Conservation (phyloP, 2,113 vertebrate genomes). For the Emydocephalus ijimae region DNA sequence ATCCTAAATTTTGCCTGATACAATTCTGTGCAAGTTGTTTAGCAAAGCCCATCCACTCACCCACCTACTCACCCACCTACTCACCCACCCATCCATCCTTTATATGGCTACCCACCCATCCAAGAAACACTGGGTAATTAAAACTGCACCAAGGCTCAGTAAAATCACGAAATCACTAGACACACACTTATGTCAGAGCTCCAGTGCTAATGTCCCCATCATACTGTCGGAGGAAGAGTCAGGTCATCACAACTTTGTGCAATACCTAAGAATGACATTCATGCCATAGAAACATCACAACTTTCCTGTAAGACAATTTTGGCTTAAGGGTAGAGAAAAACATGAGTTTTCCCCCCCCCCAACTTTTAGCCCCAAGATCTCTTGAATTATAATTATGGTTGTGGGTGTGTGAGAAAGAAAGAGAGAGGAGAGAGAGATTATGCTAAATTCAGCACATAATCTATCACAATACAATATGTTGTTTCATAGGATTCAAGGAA, state of each 20-base stretch:
- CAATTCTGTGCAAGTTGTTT: not conserved
- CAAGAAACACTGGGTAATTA: not conserved
- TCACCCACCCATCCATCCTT: not conserved
- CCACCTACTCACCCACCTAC: not conserved
- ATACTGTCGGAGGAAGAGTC: not conserved
- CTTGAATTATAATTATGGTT: not conserved
- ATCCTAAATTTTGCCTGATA: not conserved
- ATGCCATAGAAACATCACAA: not conserved
- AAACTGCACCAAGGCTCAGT: not conserved
- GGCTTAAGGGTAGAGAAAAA: not conserved
- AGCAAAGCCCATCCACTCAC: not conserved
- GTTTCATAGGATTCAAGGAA: slow-evolving; percentile 27
- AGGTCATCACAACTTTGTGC: not conserved
- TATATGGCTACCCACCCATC: not conserved
- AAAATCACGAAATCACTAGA: not conserved
- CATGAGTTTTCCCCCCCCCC: no score
- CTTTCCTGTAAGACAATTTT: not conserved
- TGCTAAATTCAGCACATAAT: not conserved
- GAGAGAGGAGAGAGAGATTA: not conserved
- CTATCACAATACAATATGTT: not conserved
- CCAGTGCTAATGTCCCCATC: not conserved
- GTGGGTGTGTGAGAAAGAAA: not conserved
- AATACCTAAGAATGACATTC: not conserved
- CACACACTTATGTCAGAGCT: not conserved
- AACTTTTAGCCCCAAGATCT: not conserved